phyloP scores from a whole-genome alignment of 2,113 vertebrate species.

The Rana temporaria region DNA sequence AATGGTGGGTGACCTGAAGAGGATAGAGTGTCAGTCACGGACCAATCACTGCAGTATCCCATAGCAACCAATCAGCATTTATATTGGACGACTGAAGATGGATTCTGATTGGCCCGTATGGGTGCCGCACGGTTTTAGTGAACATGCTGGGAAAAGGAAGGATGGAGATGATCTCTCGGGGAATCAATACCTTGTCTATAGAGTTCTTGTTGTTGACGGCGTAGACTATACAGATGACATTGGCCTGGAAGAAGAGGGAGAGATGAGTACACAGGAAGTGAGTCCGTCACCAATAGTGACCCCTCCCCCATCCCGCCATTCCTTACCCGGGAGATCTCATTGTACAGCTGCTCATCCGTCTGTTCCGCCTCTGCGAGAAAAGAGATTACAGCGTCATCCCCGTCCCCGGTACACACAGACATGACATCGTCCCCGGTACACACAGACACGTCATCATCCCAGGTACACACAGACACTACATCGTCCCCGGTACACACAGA shows the following conservation, averaged over 20 bases:
- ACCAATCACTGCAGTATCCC: neutral
- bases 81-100: too few species aligned
- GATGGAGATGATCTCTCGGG: neutral
- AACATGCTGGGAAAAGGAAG: too few species aligned
- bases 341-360: constrained; percentile 93
- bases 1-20: constrained; percentile 91
- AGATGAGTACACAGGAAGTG: neutral
- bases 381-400: neutral
- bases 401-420: too few species aligned
- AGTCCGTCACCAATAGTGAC: neutral
- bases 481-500: too few species aligned
- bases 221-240: constrained; percentile 98
- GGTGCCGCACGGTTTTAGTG: too few species aligned
- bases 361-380: constrained; percentile 88
- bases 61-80: too few species aligned
- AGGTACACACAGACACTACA: too few species aligned
- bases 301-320: too few species aligned
- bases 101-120: too few species aligned
- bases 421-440: neutral
- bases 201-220: constrained; percentile 98
- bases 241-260: constrained; percentile 81
- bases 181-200: constrained; percentile 89
- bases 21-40: too few species aligned
- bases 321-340: constrained; percentile 95
- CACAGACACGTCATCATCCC: too few species aligned